Percentiles rank a stretch among this genome's conserved stretches.
phyloP scores from a whole-genome alignment of 1,140 invertebrate genomes.

The Orchestia grillus region DNA sequence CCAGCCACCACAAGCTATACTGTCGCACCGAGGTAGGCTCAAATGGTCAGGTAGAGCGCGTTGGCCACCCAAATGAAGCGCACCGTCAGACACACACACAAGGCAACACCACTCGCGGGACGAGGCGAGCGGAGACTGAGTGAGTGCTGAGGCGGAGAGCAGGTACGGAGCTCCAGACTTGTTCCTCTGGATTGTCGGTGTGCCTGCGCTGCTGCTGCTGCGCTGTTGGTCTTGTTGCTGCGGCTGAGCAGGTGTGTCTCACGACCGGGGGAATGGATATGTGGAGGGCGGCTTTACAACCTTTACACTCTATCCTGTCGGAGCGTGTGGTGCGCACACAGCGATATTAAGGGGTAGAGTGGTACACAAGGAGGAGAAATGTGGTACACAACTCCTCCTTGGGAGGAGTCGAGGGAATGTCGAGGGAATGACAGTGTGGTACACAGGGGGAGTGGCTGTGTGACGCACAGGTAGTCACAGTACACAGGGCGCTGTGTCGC shows the following conservation, averaged over 20 bases:
- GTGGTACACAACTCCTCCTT: too few relatives aligned
- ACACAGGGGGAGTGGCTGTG: neutral
- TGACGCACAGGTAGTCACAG: neutral
- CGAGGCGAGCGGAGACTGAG: neutral
- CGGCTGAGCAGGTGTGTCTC: neutral
- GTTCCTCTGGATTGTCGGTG: conserved; percentile 34
- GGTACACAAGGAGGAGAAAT: neutral
- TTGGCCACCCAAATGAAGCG: neutral
- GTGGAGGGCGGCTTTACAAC: neutral
- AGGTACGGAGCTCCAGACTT: conserved; percentile 11
- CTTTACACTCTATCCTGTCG: neutral
- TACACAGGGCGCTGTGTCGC: neutral
- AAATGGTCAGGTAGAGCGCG: neutral
- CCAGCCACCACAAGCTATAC: neutral
- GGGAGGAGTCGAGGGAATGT: too few relatives aligned
- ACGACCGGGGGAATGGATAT: neutral
- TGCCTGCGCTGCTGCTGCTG: neutral
- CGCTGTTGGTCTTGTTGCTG: conserved; percentile 5
- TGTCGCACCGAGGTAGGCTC: too few relatives aligned
- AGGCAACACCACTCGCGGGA: neutral
- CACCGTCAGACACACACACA: neutral
- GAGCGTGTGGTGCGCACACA: neutral
- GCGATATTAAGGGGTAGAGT: neutral
- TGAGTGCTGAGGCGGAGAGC: neutral
- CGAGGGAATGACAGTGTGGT: neutral